phyloP scores from a whole-genome alignment of 2,888 invertebrate genomes.

The Callinectes sapidus region DNA sequence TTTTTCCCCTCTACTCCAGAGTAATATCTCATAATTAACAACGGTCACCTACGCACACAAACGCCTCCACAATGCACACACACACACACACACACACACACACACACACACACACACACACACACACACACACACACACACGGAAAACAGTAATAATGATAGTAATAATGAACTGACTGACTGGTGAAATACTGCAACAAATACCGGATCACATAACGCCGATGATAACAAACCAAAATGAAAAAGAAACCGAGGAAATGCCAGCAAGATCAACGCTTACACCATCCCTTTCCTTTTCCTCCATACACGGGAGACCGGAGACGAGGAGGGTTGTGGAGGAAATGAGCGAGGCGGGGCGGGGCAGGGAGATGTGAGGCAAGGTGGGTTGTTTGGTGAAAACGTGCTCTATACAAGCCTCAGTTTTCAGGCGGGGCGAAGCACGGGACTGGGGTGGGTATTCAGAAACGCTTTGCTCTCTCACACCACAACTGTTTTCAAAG shows the following conservation, averaged over 20 bases:
- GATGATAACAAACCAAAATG: not conserved
- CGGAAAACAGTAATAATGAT: not conserved
- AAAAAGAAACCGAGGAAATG: not conserved
- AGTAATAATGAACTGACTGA: not conserved
- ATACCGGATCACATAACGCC: not conserved
- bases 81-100: not conserved
- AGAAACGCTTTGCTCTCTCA: too few species aligned
- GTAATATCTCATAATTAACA: not conserved
- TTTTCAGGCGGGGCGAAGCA: not conserved
- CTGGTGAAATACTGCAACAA: not conserved
- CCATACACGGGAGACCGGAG: not conserved
- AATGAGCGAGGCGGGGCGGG: not conserved
- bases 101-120: not conserved
- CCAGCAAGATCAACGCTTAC: not conserved
- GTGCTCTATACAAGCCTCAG: not conserved
- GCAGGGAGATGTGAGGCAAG: not conserved
- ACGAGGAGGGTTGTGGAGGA: not conserved
- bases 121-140: not conserved
- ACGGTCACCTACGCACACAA: not conserved
- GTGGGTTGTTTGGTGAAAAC: not conserved
- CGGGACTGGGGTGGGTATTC: too few species aligned
- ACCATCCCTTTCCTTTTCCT: not conserved
- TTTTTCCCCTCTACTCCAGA: too few species aligned
- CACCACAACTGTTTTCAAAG: too few species aligned
- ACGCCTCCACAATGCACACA: not conserved